Evolutionary conservation across 2,113 vertebrate genomes (phyloP), one percentile per base, ranked within the genome.

Genomic region (Tichodroma muraria): DNA sequence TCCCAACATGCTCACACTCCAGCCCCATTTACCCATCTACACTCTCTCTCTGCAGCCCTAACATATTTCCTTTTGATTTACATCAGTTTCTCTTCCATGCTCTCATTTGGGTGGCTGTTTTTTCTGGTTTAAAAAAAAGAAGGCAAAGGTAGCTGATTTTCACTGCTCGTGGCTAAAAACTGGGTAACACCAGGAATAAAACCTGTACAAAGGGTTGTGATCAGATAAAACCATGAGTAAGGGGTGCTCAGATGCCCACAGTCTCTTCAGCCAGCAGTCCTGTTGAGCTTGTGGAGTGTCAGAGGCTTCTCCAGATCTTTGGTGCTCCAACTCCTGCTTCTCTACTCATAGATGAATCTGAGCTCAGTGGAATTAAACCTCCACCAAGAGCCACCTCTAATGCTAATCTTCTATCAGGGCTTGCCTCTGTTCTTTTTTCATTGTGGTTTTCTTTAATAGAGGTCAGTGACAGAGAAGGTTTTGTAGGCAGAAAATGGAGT

Each of bases 61-160:
- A 93, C 86, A 81, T 65, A 86, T 84, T 94, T 95, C 68, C 65
- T 81, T 21, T 24, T 65, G 37, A 86, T 95, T 90, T 94, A 78
- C 88, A 71, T 86, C 57, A 30, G 3, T 50, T 83, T 83, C 78
- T 88, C 24, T 72, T 90, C 44, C 14, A 20, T 22, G 91, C 66
- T 65, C 59, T 93, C 33, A 0, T 54, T 85, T 42, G 56, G 28
- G 33, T 31, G 68, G 42, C 42, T 59, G 79, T 10, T 47, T 89
- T 88, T 83, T 60, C 24, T 66, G 54, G 2, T 54, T 82, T n/a
- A n/a, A n/a, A n/a, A n/a, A n/a, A n/a, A n/a, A n/a, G n/a, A n/a
- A n/a, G n/a, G n/a, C n/a, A n/a, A n/a, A n/a, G 11, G 42, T 54
- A 15, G 17, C 25, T 35, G 33, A 40, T 88, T 80, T 80, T 90